A percentile compares a stretch with the other conserved stretches of the same genome.
Evolutionary conservation across 2,888 invertebrate species (phyloP).

Genomic region (Platycheirus rosarum): DNA sequence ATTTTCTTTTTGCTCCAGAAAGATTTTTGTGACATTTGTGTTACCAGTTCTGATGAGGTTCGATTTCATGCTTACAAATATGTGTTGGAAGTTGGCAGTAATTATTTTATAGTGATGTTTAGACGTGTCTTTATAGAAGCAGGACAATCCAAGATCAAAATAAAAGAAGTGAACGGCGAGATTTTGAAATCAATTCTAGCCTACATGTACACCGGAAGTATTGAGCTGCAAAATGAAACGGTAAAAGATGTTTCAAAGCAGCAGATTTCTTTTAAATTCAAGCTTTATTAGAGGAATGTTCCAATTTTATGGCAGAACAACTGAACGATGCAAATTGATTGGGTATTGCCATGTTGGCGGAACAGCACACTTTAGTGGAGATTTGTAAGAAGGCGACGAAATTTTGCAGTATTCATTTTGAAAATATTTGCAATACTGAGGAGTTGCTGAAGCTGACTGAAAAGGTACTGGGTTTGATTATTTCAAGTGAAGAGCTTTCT

Average conservation of each 20-base stretch:
- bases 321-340: not conserved
- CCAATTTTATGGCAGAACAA: not conserved
- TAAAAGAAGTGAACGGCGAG: slow-evolving; percentile 3
- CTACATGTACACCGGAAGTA: slow-evolving; percentile 28
- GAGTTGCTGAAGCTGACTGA: not conserved
- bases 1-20: too few relatives aligned
- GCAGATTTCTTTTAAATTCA: slow-evolving; percentile 21
- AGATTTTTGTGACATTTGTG: too few relatives aligned
- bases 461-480: not conserved
- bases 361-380: not conserved
- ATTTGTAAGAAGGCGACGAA: not conserved
- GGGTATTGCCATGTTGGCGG: not conserved
- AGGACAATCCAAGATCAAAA: slow-evolving; percentile 5
- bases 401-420: not conserved
- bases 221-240: slow-evolving; percentile 7
- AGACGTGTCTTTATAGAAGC: not conserved
- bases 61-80: slow-evolving; percentile 5
- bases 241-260: slow-evolving; percentile 18
- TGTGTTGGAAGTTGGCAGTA: slow-evolving; percentile 22
- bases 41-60: slow-evolving; percentile 7
- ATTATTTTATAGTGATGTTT: slow-evolving; percentile 34
- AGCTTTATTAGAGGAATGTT: not conserved
- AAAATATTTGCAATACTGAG: not conserved
- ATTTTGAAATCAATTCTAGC: not conserved
- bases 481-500: not conserved